phyloP scores from a whole-genome alignment of 2,113 vertebrate genomes.

The Alosa alosa region DNA sequence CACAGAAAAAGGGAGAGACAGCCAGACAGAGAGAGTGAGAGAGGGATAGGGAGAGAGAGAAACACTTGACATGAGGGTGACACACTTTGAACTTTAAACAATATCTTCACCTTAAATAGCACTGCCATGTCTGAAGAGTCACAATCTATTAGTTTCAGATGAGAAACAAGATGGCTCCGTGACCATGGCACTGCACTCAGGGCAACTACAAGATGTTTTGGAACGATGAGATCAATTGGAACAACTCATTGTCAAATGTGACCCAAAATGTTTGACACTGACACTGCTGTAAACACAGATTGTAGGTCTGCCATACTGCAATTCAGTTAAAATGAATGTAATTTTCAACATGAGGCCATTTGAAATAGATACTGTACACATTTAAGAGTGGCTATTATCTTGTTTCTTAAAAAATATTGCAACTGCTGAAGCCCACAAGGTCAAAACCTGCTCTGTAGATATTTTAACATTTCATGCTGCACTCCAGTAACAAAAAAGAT shows the following conservation, averaged over 20 bases:
- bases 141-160: neutral
- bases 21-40: neutral
- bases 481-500: neutral
- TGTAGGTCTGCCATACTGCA: too few relatives aligned
- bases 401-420: neutral
- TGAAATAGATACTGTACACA: too few relatives aligned
- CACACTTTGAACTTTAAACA: neutral
- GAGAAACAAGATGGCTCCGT: neutral
- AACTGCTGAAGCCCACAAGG: neutral
- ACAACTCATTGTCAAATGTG: neutral
- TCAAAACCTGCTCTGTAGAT: neutral
- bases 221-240: neutral
- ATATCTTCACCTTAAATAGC: neutral
- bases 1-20: neutral
- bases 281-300: too few relatives aligned
- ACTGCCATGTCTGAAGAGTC: neutral
- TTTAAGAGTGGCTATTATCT: neutral
- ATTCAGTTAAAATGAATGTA: too few relatives aligned
- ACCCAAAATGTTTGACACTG: too few relatives aligned
- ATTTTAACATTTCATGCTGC: neutral
- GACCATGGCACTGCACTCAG: neutral
- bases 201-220: neutral
- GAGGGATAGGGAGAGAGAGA: neutral
- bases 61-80: neutral
- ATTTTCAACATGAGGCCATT: too few relatives aligned